Percentiles rank a stretch among this genome's conserved stretches.
Evolutionary conservation across 2,113 vertebrate species (phyloP).

Genomic region (Notechis scutatus): DNA sequence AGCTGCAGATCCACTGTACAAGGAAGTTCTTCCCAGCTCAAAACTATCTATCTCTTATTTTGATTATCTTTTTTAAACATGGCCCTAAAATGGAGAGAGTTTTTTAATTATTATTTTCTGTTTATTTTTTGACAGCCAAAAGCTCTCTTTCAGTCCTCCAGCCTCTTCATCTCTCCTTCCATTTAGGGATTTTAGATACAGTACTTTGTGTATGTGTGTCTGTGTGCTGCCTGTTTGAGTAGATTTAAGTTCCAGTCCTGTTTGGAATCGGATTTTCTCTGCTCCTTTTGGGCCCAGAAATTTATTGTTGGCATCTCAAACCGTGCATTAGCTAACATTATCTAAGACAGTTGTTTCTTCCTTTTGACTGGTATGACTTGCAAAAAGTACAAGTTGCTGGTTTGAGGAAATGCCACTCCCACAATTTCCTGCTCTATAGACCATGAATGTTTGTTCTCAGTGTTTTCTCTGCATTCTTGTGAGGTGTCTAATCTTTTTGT

Average conservation of each 20-base stretch:
- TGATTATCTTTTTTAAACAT: not conserved
- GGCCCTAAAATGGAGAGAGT: not conserved
- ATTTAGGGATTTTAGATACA: not conserved
- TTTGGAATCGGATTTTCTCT: not conserved
- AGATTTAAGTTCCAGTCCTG: not conserved
- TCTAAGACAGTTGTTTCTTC: not conserved
- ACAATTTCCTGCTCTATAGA: not conserved
- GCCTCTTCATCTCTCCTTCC: not conserved
- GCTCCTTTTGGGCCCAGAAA: not conserved
- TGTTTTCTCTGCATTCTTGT: not conserved
- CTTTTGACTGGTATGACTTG: slow-evolving; percentile 2
- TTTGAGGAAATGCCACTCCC: not conserved
- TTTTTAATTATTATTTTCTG: not conserved
- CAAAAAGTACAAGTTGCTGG: not conserved
- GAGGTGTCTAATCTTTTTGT: not conserved
- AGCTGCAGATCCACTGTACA: not conserved
- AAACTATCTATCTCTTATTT: not conserved
- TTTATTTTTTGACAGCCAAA: not conserved
- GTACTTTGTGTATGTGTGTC: not conserved
- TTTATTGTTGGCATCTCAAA: not conserved
- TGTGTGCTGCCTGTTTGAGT: not conserved
- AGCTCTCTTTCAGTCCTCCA: not conserved
- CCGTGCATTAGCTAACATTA: not conserved
- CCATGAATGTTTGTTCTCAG: not conserved
- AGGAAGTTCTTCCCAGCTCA: not conserved